These are phyloP conservation scores for roundworm (Caenorhabditis elegans) DNA, from an alignment of 1,140 invertebrate species.

Conservation along the genomic window WBcel235 BX284603.4:12976501-12977000, in stretches of 20 bases:
- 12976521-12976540: constrained; percentile 49
- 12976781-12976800: no score
- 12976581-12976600: constrained; percentile 53
- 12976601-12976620: constrained; percentile 57
- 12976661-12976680: constrained; percentile 51
- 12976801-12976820: no score
- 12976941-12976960: no score
- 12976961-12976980: no score
- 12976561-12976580: constrained; percentile 49
- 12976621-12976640: constrained; percentile 57
- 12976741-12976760: background rate
- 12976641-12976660: constrained; percentile 57
- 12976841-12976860: no score
- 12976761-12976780: no score
- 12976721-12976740: constrained; percentile 37
- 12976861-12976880: no score
- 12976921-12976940: no score
- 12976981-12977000: no score
- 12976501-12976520: constrained; percentile 57
- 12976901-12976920: no score
- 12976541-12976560: constrained; percentile 48
- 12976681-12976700: background rate
- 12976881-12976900: no score
- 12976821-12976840: no score
- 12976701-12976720: constrained; percentile 38